Evolutionary conservation across 2,888 invertebrate species (phyloP).

Genomic region (Diogma glabrata): DNA sequence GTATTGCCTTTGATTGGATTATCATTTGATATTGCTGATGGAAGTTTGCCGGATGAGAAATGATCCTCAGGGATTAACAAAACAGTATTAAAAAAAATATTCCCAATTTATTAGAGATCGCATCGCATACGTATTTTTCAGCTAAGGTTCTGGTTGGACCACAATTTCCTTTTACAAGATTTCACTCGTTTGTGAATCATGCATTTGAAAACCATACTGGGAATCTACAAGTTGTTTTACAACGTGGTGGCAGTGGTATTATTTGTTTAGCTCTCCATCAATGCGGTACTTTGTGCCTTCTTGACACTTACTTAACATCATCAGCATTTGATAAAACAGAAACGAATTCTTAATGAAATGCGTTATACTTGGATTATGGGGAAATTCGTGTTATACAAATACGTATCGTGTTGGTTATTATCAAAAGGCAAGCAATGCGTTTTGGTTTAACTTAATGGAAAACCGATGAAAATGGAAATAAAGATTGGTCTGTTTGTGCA

Average conservation of each 20-base stretch:
- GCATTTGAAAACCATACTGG: no score
- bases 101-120: slow-evolving; percentile 68
- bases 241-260: slow-evolving; percentile 53
- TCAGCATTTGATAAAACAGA: slow-evolving; percentile 45
- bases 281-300: slow-evolving; percentile 54
- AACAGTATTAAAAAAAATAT: slow-evolving; percentile 48
- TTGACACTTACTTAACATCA: slow-evolving; percentile 60
- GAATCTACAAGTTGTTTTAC: no score
- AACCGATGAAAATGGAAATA: slow-evolving; percentile 51
- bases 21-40: slow-evolving; percentile 71
- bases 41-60: slow-evolving; percentile 45
- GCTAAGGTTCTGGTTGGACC: slow-evolving; percentile 89
- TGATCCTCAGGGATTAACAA: slow-evolving; percentile 60
- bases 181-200: slow-evolving; percentile 67
- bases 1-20: slow-evolving; percentile 80
- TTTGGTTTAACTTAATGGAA: slow-evolving; percentile 53
- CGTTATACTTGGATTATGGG: no score
- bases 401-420: slow-evolving; percentile 87
- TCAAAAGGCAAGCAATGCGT: slow-evolving; percentile 63
- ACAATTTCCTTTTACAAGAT: slow-evolving; percentile 77
- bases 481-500: slow-evolving; percentile 83
- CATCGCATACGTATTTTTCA: slow-evolving; percentile 78
- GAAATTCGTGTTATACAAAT: slow-evolving; percentile 76
- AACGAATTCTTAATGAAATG: slow-evolving; percentile 47
- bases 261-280: slow-evolving; percentile 64